Base-by-base conservation (phyloP, 2,888 invertebrate species). In the Hypolimnas misippus region DNA sequence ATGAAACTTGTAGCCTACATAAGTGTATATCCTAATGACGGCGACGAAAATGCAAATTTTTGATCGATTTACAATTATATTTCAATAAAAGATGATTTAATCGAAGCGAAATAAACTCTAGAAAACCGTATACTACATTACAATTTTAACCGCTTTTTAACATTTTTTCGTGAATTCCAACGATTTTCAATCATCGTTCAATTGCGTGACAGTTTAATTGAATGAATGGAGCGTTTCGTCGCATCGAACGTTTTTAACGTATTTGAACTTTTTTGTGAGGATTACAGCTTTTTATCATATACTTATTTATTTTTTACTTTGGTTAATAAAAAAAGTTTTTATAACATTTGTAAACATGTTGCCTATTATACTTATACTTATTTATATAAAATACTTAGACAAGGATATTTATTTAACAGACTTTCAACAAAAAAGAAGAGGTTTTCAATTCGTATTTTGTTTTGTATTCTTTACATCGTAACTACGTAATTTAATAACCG, bases 131-230 rank as follows among this genome's bases (percentile, higher is more conserved):
- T 38, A 4, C n/a, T 38, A 4, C 4, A 12, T 42, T 17, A 19
- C 12, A 46, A 46, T 46, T 46, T n/a, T 46, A 12, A 46, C 19
- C 44, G 44, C 21, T 46, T 12, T 21, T 46, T 19, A 53, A 35
- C 21, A 19, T 59, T 65, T 65, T 63, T 63, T 51, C 14, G 35
- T 49, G 29, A 44, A 57, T 63, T 53, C 16, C 61, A 63, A 65
- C 33, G 14, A 54, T 56, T 63, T 68, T 65, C 56, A 52, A 65
- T 46, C 19, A 63, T 31, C 21, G 57, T 55, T 65, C 50, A 62
- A 73, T 66, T 40, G 72, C 72, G 65, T 72, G 68, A 72, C 69
- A 67, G 46, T 64, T 55, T 54, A 56, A 70, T 68, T 16, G 57
- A 69, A 64, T 53, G 65, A 59, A 55, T 55, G 62, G 29, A 14